These are phyloP conservation scores for Pelecanoides urinatrix DNA, from an alignment of 2,113 vertebrate genomes.

Conservation along the genomic window DNA sequence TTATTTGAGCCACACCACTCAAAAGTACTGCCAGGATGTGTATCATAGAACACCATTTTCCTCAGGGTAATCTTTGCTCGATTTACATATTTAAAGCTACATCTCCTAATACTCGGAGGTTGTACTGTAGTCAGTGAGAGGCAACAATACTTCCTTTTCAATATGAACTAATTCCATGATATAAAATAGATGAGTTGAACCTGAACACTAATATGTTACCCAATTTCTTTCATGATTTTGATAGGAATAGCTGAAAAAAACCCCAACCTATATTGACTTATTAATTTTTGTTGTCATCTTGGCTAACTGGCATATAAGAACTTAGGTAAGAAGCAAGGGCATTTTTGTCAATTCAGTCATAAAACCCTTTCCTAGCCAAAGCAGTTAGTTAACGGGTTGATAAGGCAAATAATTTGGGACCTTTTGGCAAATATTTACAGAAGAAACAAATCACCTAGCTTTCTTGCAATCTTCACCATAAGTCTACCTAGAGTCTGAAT, in stretches of 20 bases:
- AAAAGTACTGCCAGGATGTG: background rate
- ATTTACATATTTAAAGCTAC: background rate
- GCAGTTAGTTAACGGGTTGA: background rate
- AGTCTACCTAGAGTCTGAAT: background rate
- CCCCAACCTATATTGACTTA: background rate
- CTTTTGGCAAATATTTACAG: background rate
- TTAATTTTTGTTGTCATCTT: background rate
- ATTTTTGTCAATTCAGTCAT: background rate
- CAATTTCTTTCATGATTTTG: background rate
- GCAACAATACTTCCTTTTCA: background rate
- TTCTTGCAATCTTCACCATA: background rate
- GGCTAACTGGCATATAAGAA: background rate
- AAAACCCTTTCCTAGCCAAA: background rate
- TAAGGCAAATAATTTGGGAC: background rate
- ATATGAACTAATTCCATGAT: background rate
- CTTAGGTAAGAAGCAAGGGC: background rate
- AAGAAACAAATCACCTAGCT: background rate
- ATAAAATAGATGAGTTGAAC: background rate
- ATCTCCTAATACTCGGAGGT: background rate
- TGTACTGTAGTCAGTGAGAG: background rate
- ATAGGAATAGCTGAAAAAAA: background rate
- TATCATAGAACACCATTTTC: background rate
- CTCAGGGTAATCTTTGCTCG: background rate
- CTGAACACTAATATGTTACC: background rate
- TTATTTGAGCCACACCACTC: background rate